These are phyloP conservation scores for Tamias sibiricus DNA, from an alignment of 2,113 vertebrate species.

Conservation along the genomic window DNA sequence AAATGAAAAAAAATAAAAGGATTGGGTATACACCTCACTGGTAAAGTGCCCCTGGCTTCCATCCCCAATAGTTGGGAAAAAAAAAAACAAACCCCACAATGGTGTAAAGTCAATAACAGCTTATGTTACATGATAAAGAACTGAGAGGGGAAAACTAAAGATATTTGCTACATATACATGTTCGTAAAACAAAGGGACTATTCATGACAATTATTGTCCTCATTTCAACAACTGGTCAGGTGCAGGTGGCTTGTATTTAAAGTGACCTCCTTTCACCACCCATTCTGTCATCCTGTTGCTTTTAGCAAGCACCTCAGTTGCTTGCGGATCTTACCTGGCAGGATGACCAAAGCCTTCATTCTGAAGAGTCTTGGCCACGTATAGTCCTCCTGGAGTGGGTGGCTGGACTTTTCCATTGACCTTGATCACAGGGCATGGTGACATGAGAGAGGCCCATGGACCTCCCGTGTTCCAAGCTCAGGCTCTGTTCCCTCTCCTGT, in stretches of 20 bases:
- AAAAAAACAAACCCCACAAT: too few relatives aligned
- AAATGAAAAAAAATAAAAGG: too few relatives aligned
- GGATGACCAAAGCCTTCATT: background rate
- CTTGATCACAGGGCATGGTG: background rate
- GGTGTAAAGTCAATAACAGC: background rate
- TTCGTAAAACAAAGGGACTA: background rate
- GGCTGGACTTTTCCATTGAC: background rate
- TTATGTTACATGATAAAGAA: background rate
- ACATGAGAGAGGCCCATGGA: background rate
- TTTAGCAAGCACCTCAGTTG: background rate
- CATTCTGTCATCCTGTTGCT: background rate
- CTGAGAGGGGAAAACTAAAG: background rate
- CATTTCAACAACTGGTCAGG: background rate
- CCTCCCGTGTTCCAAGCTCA: background rate
- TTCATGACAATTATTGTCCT: background rate
- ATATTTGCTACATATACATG: background rate
- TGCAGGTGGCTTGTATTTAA: background rate
- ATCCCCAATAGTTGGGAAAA: too few relatives aligned
- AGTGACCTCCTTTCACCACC: background rate
- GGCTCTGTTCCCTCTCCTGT: accelerated
- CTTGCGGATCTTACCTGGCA: background rate
- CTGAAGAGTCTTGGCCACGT: background rate
- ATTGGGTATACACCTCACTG: too few relatives aligned
- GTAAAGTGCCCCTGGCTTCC: too few relatives aligned
- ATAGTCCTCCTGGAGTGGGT: background rate